Evolutionary conservation across 2,888 invertebrate species (phyloP).

Genomic region (Athetis lepigone): DNA sequence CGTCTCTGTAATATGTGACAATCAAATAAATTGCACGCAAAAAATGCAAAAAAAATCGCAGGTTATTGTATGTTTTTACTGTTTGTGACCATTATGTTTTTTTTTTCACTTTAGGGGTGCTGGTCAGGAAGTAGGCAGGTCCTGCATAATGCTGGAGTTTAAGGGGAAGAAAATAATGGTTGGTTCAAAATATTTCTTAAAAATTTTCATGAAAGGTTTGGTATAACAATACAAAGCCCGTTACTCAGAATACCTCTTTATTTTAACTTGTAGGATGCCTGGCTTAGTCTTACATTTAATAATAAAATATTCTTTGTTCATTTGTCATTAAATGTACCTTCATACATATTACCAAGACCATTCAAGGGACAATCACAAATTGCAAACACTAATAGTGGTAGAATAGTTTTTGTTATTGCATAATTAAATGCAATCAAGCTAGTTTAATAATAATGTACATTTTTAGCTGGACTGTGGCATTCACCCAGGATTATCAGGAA

Average conservation of each 20-base stretch:
- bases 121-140: constrained; percentile 99
- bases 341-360: too few relatives aligned
- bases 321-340: too few relatives aligned
- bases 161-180: constrained; percentile 99
- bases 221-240: too few relatives aligned
- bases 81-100: background rate
- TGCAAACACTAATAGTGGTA: too few relatives aligned
- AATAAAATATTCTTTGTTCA: too few relatives aligned
- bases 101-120: constrained; percentile 93
- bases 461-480: constrained; percentile 98
- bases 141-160: constrained; percentile 99
- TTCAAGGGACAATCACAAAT: too few relatives aligned
- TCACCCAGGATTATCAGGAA: constrained; percentile 98
- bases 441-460: background rate
- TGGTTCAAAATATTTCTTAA: constrained; percentile 50
- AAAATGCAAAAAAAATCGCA: background rate
- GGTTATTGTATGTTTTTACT: background rate
- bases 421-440: background rate
- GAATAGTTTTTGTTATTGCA: background rate
- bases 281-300: too few relatives aligned
- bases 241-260: too few relatives aligned
- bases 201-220: background rate
- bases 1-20: background rate
- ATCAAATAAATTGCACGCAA: background rate
- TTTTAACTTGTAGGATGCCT: too few relatives aligned